Evolutionary conservation across 2,888 invertebrate genomes (phyloP).

Genomic region (Drosophila subsilvestris): DNA sequence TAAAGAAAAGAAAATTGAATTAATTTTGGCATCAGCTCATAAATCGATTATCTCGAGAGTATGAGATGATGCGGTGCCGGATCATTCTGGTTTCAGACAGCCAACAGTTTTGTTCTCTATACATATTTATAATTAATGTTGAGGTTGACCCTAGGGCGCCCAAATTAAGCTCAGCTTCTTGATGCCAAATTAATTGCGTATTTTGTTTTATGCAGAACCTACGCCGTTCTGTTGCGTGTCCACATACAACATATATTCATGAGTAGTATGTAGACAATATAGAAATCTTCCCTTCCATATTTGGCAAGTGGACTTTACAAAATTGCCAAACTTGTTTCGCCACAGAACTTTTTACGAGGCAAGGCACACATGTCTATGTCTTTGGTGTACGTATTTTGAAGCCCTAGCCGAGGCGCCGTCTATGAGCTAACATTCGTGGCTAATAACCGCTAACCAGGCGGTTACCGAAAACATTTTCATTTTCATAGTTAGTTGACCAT

Average conservation of each 20-base stretch:
- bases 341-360: constrained; percentile 5
- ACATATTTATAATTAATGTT: background rate
- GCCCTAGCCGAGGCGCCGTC: background rate
- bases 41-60: background rate
- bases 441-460: constrained; percentile 2
- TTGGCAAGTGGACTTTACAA: constrained; percentile 1
- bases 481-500: constrained; percentile 20
- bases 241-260: background rate
- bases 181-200: constrained; percentile 28
- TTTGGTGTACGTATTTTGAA: background rate
- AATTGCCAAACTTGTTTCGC: constrained; percentile 27
- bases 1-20: no score
- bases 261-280: background rate
- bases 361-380: background rate
- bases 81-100: background rate
- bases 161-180: constrained; percentile 1
- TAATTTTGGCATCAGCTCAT: background rate
- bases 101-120: no score
- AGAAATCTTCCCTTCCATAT: background rate
- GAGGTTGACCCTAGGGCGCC: background rate
- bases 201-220: constrained; percentile 21
- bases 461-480: constrained; percentile 2
- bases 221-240: constrained; percentile 4
- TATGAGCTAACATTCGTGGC: constrained; percentile 3
- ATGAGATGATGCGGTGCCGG: background rate